Base-by-base conservation (phyloP, 1,140 invertebrate genomes). In the Drosophila orosa region DNA sequence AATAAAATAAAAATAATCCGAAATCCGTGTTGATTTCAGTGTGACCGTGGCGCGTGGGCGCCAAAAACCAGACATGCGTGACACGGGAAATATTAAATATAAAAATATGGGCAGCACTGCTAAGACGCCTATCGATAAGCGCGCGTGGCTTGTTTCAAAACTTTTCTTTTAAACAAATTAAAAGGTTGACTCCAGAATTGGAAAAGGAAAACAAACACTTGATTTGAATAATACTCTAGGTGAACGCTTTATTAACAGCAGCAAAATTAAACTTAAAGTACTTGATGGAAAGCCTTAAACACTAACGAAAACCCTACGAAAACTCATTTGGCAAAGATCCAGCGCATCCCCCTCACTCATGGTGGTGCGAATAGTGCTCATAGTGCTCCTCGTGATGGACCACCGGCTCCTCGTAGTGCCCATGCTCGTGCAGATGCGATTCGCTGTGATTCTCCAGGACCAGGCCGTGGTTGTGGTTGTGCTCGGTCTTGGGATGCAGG, bases 381-480 rank as follows among this genome's bases (percentile, higher is more conserved):
- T 85, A 87, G 60, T 91, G 90, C 55, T 90, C 85, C 24, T 68
- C 79, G 56, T 91, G 90, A 66, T 92, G 91, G 40, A 80, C 75
- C 54, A 80, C 75, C 54, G 81, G 82, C 73, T 92, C 86, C 77
- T 90, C 93, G 63, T 91, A 82, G 44, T 92, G 90, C n/a, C 92
- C 92, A 31, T 92, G 91, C 42, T 92, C 92, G 27, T 94, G 93
- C 45, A 94, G 90, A 61, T 93, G 92, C 62, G 93, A 92, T 33
- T 93, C 91, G 55, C 93, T 93, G 89, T 94, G 93, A 73, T 94
- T 93, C 87, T 94, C 94, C 7, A 94, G 86, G 0, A 94, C 93
- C 9, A 94, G 86, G 45, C 94, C 94, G 35, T 93, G 92, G 35
- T 93, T 93, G 73, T 94, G 93, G 37, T 91, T 92, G 65, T 94